phyloP scores from a whole-genome alignment of 2,113 vertebrate species.

The Epinephelus cyanopodus region DNA sequence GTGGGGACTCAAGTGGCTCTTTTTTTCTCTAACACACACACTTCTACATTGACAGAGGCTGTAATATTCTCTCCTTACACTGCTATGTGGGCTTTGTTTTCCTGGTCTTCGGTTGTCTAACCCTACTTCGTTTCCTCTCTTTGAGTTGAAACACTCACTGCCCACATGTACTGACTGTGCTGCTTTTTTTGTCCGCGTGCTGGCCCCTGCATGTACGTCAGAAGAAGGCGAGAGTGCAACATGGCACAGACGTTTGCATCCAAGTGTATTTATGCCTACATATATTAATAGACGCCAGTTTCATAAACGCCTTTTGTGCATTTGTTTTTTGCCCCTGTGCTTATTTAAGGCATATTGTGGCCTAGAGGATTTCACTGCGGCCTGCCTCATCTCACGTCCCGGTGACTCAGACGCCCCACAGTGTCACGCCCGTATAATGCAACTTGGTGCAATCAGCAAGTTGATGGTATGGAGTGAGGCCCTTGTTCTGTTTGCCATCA shows the following conservation, averaged over 20 bases:
- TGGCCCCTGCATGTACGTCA: conserved; percentile 8
- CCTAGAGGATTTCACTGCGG: conserved; percentile 53
- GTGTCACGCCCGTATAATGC: conserved; percentile 49
- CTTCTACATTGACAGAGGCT: conserved; percentile 20
- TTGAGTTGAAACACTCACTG: conserved; percentile 38
- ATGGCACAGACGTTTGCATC: conserved; percentile 10
- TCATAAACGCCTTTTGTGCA: conserved; percentile 36
- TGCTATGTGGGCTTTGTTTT: conserved; percentile 33
- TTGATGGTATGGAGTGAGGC: conserved; percentile 25
- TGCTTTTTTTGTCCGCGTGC: conserved; percentile 8
- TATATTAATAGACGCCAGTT: conserved; percentile 34
- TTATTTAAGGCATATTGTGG: conserved; percentile 48
- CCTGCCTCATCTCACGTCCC: conserved; percentile 44
- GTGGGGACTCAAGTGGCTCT: conserved; percentile 48
- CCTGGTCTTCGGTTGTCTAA: conserved; percentile 23
- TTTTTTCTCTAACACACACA: conserved; percentile 35
- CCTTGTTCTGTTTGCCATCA: conserved; percentile 41
- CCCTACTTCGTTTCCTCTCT: conserved; percentile 15
- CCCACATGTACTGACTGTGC: conserved; percentile 33
- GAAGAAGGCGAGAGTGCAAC: conserved; percentile 16
- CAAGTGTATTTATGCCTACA: conserved; percentile 21
- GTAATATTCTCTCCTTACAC: conserved; percentile 19
- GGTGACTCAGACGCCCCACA: conserved; percentile 52
- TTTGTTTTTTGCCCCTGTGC: background rate
- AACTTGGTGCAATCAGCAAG: conserved; percentile 54